Percentiles rank a stretch among this genome's conserved stretches.
Conservation (phyloP, 2,888 invertebrate species). For the Drosophila flavopinicola region DNA sequence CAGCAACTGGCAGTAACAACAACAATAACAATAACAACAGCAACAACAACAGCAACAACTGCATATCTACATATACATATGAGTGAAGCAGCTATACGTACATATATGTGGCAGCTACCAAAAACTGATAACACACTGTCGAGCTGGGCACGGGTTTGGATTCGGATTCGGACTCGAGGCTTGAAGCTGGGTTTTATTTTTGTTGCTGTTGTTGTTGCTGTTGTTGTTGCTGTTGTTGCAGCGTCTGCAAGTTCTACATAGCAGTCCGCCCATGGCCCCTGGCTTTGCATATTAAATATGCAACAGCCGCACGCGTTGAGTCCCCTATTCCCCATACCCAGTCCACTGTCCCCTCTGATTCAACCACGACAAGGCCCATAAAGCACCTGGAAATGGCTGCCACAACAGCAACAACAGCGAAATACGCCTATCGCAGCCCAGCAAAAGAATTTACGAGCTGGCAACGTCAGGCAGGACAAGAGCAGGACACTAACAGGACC, state of each 20-base stretch:
- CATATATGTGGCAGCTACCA: conserved; percentile 11
- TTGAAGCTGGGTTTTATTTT: conserved; percentile 18
- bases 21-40: conserved; percentile 16
- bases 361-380: conserved; percentile 67
- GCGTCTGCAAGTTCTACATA: conserved; percentile 54
- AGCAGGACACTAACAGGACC: conserved; percentile 10
- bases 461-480: conserved; percentile 34
- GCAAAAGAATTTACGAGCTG: conserved; percentile 61
- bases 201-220: conserved; percentile 1
- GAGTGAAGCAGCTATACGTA: conserved; percentile 8
- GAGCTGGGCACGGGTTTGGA: conserved; percentile 40
- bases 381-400: conserved; percentile 76
- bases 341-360: conserved; percentile 29
- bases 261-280: conserved; percentile 50
- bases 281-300: conserved; percentile 80
- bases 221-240: conserved; percentile 29
- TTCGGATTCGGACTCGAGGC: conserved; percentile 27
- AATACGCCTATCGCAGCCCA: conserved; percentile 64
- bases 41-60: conserved; percentile 1
- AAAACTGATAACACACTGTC: conserved; percentile 66
- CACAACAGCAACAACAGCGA: conserved; percentile 45
- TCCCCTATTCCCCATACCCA: neutral
- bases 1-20: conserved; percentile 17
- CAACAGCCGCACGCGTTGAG: conserved; percentile 62
- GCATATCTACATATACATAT: conserved; percentile 18